These are phyloP conservation scores for Carassius gibelio DNA, from an alignment of 2,113 vertebrate species.

Conservation along the genomic window DNA sequence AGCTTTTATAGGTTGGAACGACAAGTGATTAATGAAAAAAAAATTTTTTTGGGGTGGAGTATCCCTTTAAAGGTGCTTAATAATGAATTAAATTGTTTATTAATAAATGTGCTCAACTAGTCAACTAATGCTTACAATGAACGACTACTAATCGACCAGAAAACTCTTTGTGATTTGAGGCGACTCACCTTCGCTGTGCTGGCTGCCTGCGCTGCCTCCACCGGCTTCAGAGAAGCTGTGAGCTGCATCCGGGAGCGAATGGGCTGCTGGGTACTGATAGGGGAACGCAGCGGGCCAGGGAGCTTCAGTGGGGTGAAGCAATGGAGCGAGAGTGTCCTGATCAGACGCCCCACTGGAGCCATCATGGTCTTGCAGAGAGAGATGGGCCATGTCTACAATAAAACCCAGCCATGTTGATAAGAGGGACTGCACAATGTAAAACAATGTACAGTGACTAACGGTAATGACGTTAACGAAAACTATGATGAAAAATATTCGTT, in stretches of 20 bases:
- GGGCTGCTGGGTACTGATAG: slow-evolving; percentile 90
- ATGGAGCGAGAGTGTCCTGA: slow-evolving; percentile 94
- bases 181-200: slow-evolving; percentile 89
- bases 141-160: too few species aligned
- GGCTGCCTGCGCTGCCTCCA: slow-evolving; percentile 85
- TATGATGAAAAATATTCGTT: too few species aligned
- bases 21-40: too few species aligned
- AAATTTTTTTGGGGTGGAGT: too few species aligned
- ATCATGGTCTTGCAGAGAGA: slow-evolving; percentile 94
- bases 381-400: slow-evolving; percentile 89
- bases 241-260: slow-evolving; percentile 89
- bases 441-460: neutral
- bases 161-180: neutral
- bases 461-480: too few species aligned
- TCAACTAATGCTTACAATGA: too few species aligned
- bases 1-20: too few species aligned
- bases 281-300: slow-evolving; percentile 95
- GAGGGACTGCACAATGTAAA: neutral
- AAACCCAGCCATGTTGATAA: neutral
- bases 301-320: slow-evolving; percentile 91
- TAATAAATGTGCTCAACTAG: too few species aligned
- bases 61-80: too few species aligned
- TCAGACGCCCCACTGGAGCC: slow-evolving; percentile 96
- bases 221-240: slow-evolving; percentile 84
- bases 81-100: too few species aligned